Evolutionary conservation across 2,797 vertebrate species (phyloP).

Genomic region (Hemibagrus guttatus): DNA sequence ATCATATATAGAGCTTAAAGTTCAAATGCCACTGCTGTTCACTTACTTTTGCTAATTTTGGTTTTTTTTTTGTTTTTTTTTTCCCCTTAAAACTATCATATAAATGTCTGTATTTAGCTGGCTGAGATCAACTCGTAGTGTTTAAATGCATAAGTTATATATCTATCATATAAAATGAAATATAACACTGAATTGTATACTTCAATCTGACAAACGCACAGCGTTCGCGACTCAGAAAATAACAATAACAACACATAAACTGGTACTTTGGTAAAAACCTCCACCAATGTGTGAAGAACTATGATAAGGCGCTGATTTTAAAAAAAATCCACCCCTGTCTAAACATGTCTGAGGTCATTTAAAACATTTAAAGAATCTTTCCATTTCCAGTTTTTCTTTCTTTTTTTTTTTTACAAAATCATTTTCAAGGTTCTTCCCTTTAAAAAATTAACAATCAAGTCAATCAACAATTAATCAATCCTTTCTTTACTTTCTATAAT

Average conservation of each 20-base stretch:
- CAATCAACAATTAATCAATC: too few species aligned
- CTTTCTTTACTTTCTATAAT: conserved; percentile 52
- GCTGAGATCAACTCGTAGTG: conserved; percentile 95
- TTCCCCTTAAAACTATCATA: conserved; percentile 47
- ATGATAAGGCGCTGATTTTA: conserved; percentile 58
- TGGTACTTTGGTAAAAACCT: conserved; percentile 56
- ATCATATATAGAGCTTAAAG: conserved; percentile 84
- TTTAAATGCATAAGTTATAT: conserved; percentile 97
- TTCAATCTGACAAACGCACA: conserved; percentile 92
- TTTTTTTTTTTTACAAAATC: conserved; percentile 74
- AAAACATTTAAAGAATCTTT: conserved; percentile 42
- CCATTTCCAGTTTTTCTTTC: conserved; percentile 83
- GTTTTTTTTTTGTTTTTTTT: conserved; percentile 34
- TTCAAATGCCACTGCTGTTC: conserved; percentile 82
- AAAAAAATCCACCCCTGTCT: conserved; percentile 73
- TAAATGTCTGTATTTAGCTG: conserved; percentile 80
- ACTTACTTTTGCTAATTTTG: conserved; percentile 74
- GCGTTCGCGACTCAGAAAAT: conserved; percentile 85
- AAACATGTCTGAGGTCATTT: conserved; percentile 74
- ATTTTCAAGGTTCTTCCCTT: conserved; percentile 62
- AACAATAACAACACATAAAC: conserved; percentile 56
- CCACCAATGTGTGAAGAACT: conserved; percentile 52
- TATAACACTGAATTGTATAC: conserved; percentile 82
- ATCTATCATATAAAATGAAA: conserved; percentile 87
- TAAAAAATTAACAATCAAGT: conserved; percentile 54